Evolutionary conservation across 2,113 vertebrate genomes (phyloP).

Genomic region (Cacatua alba): DNA sequence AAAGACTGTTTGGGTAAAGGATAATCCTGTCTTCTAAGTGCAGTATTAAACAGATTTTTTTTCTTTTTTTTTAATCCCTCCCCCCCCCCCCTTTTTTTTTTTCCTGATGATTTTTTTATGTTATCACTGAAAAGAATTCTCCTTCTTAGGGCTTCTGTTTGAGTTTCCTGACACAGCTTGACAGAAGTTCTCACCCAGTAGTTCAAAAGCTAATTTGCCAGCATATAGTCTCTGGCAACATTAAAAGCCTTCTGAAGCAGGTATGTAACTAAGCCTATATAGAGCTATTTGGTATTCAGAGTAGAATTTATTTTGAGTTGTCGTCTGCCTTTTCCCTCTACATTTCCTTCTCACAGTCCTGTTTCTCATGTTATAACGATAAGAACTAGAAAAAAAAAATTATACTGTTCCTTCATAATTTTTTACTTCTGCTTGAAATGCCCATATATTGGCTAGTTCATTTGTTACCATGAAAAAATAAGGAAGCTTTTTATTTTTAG

Average conservation of each 20-base stretch:
- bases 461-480: background rate
- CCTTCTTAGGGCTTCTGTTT: constrained; percentile 90
- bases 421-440: background rate
- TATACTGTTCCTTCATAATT: background rate
- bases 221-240: constrained; percentile 86
- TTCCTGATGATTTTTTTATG: background rate
- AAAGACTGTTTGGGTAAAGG: background rate
- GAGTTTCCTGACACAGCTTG: constrained; percentile 95
- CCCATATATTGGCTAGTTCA: background rate
- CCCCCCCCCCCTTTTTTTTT: too few species aligned
- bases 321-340: background rate
- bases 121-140: background rate
- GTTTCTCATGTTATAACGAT: background rate
- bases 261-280: constrained; percentile 65
- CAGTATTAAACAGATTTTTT: background rate
- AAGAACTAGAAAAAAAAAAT: background rate
- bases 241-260: constrained; percentile 89
- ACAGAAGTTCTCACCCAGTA: constrained; percentile 87
- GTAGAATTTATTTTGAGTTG: background rate
- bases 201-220: constrained; percentile 92
- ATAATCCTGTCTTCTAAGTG: background rate
- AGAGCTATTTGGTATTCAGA: background rate
- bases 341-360: background rate
- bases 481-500: background rate
- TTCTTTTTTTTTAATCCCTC: too few species aligned